Conservation (phyloP, 2,888 invertebrate species). For the Agapetus fuscipes region DNA sequence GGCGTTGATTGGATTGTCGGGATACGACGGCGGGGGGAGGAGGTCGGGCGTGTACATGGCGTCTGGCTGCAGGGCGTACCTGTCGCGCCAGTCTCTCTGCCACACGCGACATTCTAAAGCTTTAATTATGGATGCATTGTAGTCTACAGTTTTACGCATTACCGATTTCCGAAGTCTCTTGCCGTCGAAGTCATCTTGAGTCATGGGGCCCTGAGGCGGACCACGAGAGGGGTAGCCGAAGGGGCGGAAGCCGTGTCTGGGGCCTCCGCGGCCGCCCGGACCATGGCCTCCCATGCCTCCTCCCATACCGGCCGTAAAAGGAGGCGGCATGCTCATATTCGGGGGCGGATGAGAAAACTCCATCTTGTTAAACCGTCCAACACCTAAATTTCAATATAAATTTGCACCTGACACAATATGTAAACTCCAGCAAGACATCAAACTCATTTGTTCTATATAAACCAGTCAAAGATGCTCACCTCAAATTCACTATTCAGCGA, state of each 20-base stretch:
- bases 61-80: slow-evolving; percentile 87
- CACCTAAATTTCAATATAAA: slow-evolving; percentile 1
- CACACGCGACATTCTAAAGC: slow-evolving; percentile 89
- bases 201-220: slow-evolving; percentile 48
- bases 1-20: slow-evolving; percentile 94
- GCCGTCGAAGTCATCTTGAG: slow-evolving; percentile 88
- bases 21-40: slow-evolving; percentile 87
- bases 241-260: slow-evolving; percentile 42
- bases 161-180: slow-evolving; percentile 92
- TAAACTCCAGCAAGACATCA: too few species aligned
- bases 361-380: slow-evolving; percentile 2
- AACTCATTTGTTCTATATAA: too few species aligned
- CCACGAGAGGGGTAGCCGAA: slow-evolving; percentile 42
- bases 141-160: slow-evolving; percentile 96
- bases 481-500: too few species aligned
- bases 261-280: slow-evolving; percentile 32
- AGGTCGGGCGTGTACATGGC: slow-evolving; percentile 90
- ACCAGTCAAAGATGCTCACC: too few species aligned
- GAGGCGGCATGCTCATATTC: slow-evolving; percentile 14
- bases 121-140: slow-evolving; percentile 90
- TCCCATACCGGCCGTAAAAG: slow-evolving; percentile 6
- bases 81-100: slow-evolving; percentile 88
- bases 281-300: too few species aligned
- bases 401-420: background rate
- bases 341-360: slow-evolving; percentile 15